Percentiles rank a stretch among this genome's conserved stretches.
Conservation (phyloP, 2,113 vertebrate genomes). For the Marmota flaviventris region DNA sequence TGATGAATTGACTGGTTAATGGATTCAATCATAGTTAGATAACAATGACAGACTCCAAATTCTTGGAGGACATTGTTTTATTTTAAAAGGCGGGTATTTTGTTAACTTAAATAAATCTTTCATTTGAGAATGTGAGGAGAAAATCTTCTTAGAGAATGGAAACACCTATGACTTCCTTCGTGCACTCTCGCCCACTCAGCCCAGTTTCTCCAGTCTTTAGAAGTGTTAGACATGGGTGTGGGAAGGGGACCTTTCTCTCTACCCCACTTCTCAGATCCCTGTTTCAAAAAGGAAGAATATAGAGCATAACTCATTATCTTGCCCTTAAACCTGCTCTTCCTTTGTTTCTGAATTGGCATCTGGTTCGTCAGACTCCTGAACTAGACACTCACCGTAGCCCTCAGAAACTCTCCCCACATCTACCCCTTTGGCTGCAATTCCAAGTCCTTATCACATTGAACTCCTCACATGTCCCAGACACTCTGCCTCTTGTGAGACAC, state of each 20-base stretch:
- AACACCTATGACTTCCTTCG: neutral
- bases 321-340: neutral
- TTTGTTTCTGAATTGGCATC: neutral
- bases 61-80: neutral
- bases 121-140: neutral
- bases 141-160: neutral
- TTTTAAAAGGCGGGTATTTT: neutral
- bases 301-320: neutral
- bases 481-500: no score
- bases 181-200: neutral
- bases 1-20: neutral
- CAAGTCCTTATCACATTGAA: neutral
- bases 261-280: neutral
- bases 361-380: neutral
- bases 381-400: neutral
- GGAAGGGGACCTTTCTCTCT: neutral
- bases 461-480: neutral
- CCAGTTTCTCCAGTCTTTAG: neutral
- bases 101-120: neutral
- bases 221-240: neutral
- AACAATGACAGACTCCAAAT: neutral
- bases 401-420: neutral
- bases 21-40: neutral
- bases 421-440: rapidly evolving
- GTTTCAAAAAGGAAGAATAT: neutral